A percentile compares a stretch with the other conserved stretches of the same genome.
phyloP scores from a whole-genome alignment of 1,140 invertebrate genomes.

The Zaprionus nigranus region DNA sequence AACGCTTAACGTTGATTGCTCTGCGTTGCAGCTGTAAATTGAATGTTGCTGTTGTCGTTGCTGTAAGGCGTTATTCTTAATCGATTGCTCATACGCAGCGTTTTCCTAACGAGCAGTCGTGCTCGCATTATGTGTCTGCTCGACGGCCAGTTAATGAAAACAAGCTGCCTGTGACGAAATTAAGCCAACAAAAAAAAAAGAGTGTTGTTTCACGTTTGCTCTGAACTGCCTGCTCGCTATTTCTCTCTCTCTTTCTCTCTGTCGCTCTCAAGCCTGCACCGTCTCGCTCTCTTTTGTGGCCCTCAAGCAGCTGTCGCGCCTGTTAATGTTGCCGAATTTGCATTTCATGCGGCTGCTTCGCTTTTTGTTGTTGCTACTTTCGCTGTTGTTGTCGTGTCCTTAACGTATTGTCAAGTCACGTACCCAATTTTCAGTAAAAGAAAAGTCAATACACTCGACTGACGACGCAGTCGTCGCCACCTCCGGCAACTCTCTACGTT shows the following conservation, averaged over 20 bases:
- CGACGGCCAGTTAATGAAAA: conserved; percentile 77
- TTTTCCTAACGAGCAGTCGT: conserved; percentile 64
- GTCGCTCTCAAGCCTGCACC: not conserved
- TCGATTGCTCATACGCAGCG: conserved; percentile 73
- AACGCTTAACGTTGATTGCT: conserved; percentile 77
- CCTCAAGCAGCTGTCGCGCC: conserved; percentile 39
- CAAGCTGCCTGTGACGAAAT: conserved; percentile 76
- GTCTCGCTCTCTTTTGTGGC: conserved; percentile 1
- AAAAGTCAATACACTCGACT: conserved; percentile 75
- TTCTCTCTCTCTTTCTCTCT: not conserved
- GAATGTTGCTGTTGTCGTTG: conserved; percentile 37
- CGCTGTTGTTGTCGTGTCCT: conserved; percentile 30
- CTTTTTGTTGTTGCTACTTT: conserved; percentile 8
- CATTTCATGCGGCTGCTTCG: conserved; percentile 70
- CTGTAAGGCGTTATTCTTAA: conserved; percentile 65
- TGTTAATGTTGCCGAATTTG: conserved; percentile 77
- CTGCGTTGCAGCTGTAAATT: conserved; percentile 67
- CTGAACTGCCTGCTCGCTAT: not conserved
- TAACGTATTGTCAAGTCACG: conserved; percentile 77
- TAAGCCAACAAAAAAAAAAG: conserved; percentile 67
- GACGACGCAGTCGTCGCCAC: conserved; percentile 18
- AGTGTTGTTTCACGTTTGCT: conserved; percentile 49
- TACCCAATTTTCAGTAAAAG: conserved; percentile 72
- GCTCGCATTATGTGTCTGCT: conserved; percentile 48
- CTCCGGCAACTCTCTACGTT: conserved; percentile 7